Evolutionary conservation across 2,797 vertebrate species (phyloP).

Genomic region (Sorex maritimensis): DNA sequence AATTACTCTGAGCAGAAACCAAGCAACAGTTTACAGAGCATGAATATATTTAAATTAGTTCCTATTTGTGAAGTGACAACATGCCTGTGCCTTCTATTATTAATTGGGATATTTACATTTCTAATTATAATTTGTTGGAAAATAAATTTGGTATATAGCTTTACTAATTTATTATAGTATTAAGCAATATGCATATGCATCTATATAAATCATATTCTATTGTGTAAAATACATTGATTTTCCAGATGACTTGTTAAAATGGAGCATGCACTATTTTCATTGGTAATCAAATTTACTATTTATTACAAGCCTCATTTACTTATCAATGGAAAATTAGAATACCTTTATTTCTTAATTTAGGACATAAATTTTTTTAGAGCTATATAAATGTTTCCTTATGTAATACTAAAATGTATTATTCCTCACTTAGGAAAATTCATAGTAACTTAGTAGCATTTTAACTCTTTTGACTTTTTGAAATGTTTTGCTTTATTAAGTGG

Average conservation of each 20-base stretch:
- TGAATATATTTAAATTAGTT: conserved; percentile 83
- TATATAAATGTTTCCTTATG: background rate
- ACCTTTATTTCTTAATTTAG: background rate
- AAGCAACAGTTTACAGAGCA: conserved; percentile 71
- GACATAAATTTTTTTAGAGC: conserved; percentile 8
- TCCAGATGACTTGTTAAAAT: conserved; percentile 43
- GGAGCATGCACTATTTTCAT: background rate
- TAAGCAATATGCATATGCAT: background rate
- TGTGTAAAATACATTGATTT: conserved; percentile 6
- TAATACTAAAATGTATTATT: background rate
- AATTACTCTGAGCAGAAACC: conserved; percentile 79
- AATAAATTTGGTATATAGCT: conserved; percentile 42
- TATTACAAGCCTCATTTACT: conserved; percentile 29
- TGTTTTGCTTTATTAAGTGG: background rate
- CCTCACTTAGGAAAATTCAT: conserved; percentile 19
- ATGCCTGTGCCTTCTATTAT: conserved; percentile 64
- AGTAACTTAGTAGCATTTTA: conserved; percentile 51
- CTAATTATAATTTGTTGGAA: conserved; percentile 65
- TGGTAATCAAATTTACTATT: conserved; percentile 42
- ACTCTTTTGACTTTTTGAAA: background rate
- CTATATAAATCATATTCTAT: conserved; percentile 37
- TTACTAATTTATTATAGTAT: conserved; percentile 7
- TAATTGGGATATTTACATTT: conserved; percentile 77
- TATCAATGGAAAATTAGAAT: conserved; percentile 6
- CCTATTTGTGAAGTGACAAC: conserved; percentile 69